These are phyloP conservation scores for Empidonax traillii DNA, from an alignment of 2,113 vertebrate genomes.

Conservation along the genomic window DNA sequence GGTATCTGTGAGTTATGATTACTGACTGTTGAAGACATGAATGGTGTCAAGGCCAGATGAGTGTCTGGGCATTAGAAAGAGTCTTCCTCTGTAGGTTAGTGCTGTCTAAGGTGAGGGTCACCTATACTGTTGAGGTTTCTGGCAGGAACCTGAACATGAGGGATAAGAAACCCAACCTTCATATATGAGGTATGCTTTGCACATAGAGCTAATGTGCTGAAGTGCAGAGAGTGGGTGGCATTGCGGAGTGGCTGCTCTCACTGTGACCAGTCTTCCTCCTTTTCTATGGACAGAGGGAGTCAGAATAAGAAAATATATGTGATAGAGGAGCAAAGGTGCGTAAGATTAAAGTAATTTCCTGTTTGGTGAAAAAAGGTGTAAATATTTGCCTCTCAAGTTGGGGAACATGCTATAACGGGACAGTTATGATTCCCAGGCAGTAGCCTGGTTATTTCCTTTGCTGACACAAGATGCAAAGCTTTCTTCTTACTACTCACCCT, in stretches of 20 bases:
- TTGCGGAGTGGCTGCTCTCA: accelerated
- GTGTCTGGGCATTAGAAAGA: not conserved
- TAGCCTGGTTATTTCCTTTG: not conserved
- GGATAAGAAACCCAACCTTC: not conserved
- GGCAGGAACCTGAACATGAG: not conserved
- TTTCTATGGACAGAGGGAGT: not conserved
- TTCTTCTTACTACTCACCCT: not conserved
- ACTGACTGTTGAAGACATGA: not conserved
- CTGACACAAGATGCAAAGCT: not conserved
- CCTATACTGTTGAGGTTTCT: not conserved
- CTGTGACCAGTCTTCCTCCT: not conserved
- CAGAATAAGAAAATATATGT: not conserved
- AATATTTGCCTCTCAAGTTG: not conserved
- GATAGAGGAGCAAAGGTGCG: not conserved
- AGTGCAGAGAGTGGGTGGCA: too few relatives aligned
- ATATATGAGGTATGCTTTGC: not conserved
- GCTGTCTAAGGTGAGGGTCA: not conserved
- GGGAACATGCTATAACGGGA: not conserved
- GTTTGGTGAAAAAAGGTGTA: not conserved
- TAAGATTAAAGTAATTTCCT: not conserved
- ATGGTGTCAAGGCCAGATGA: not conserved
- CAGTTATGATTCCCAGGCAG: not conserved
- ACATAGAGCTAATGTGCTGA: accelerated
- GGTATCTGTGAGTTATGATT: not conserved
- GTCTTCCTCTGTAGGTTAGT: not conserved